A percentile compares a stretch with the other conserved stretches of the same genome.
Conservation (phyloP, 2,888 invertebrate species). For the Hedya salicella region DNA sequence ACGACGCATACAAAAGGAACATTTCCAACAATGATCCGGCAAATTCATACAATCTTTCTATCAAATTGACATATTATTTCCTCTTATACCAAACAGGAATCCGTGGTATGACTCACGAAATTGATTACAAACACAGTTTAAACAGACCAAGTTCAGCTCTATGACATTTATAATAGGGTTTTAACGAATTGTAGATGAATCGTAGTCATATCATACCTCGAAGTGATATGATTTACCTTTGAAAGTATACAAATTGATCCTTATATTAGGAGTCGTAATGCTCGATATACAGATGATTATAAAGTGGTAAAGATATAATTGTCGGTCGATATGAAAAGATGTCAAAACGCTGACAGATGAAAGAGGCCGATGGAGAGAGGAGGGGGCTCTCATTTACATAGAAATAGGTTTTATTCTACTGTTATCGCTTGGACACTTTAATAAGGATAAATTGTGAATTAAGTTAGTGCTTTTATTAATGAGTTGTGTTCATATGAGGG, state of each 20-base stretch:
- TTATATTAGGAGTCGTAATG: not conserved
- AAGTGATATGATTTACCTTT: slow-evolving; percentile 10
- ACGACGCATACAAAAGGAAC: not conserved
- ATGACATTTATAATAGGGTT: not conserved
- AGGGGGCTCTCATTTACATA: slow-evolving; percentile 65
- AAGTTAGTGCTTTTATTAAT: slow-evolving; percentile 47
- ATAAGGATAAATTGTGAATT: slow-evolving; percentile 58
- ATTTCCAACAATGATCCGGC: slow-evolving; percentile 37
- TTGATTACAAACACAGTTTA: slow-evolving; percentile 40
- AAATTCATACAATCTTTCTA: slow-evolving; percentile 37
- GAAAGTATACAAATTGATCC: not conserved
- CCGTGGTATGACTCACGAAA: slow-evolving; percentile 48
- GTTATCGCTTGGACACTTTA: slow-evolving; percentile 53
- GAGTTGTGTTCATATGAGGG: slow-evolving; percentile 44
- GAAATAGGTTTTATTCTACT: slow-evolving; percentile 61
- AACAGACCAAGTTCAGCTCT: slow-evolving; percentile 39
- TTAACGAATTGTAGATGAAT: slow-evolving; percentile 11
- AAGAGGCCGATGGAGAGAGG: slow-evolving; percentile 26
- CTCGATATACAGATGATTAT: not conserved
- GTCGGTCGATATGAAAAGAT: slow-evolving; percentile 82
- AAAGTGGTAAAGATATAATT: slow-evolving; percentile 55
- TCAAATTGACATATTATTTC: slow-evolving; percentile 47
- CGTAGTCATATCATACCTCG: slow-evolving; percentile 1
- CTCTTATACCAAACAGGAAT: slow-evolving; percentile 46
- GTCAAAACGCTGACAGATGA: slow-evolving; percentile 77